Evolutionary conservation across 2,888 invertebrate genomes (phyloP).

Genomic region (Epistrophe eligans): DNA sequence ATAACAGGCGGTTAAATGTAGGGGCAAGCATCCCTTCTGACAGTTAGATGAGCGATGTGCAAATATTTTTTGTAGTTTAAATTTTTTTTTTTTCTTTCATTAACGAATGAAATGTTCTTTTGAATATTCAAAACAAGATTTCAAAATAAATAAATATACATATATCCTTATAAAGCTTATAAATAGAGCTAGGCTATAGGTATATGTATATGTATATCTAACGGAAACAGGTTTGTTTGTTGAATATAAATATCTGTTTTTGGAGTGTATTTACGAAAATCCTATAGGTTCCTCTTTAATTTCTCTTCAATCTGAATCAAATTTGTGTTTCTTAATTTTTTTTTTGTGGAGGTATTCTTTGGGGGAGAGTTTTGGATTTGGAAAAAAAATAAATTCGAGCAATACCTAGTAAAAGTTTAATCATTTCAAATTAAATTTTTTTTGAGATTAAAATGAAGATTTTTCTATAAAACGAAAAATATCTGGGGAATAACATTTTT

Average conservation of each 20-base stretch:
- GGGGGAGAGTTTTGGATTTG: not conserved
- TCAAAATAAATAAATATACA: not conserved
- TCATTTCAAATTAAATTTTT: no score
- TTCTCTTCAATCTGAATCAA: not conserved
- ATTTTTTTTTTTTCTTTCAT: not conserved
- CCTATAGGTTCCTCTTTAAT: not conserved
- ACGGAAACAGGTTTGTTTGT: not conserved
- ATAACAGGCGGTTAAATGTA: conserved; percentile 17
- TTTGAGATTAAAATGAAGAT: no score
- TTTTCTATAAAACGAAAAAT: no score
- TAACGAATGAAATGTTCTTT: conserved; percentile 3
- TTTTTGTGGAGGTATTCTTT: not conserved
- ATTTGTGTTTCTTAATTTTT: not conserved
- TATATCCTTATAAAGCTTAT: not conserved
- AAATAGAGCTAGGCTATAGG: not conserved
- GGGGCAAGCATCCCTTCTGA: conserved; percentile 47
- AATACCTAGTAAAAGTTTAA: no score
- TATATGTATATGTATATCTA: not conserved
- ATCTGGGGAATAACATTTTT: no score
- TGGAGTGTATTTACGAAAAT: not conserved
- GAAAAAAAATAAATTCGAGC: not conserved
- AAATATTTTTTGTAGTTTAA: not conserved
- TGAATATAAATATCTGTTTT: not conserved
- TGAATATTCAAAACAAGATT: not conserved
- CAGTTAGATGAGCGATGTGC: conserved; percentile 21